Conservation (phyloP, 2,113 vertebrate species). For the Ciconia boyciana region DNA sequence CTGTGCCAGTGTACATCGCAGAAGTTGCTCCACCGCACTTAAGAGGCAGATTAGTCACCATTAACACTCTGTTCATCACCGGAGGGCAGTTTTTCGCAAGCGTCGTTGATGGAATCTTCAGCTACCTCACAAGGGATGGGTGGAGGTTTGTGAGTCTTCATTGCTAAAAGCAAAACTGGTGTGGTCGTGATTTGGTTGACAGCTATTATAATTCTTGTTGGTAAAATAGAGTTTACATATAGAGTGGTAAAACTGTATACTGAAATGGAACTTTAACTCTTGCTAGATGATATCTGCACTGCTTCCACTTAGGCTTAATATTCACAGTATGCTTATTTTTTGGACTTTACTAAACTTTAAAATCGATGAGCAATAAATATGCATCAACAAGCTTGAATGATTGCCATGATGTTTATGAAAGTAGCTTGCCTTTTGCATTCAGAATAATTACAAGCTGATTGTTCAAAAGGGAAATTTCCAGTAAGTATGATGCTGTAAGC, state of each 20-base stretch:
- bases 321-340: neutral
- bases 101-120: slow-evolving; percentile 91
- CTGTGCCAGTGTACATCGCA: slow-evolving; percentile 95
- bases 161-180: neutral
- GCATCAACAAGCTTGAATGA: neutral
- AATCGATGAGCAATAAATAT: slow-evolving; percentile 36
- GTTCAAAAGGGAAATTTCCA: neutral
- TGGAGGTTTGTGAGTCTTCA: slow-evolving; percentile 84
- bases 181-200: neutral
- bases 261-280: neutral
- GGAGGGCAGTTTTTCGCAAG: slow-evolving; percentile 97
- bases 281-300: slow-evolving; percentile 8
- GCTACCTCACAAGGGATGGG: slow-evolving; percentile 84
- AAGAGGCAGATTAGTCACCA: slow-evolving; percentile 92
- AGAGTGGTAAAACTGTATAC: neutral
- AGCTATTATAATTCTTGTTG: neutral
- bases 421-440: neutral
- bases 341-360: slow-evolving; percentile 29
- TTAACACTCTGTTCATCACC: slow-evolving; percentile 94
- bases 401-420: neutral
- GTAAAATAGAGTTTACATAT: neutral
- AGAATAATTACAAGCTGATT: neutral
- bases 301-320: neutral
- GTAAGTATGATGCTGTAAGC: neutral
- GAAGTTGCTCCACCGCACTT: slow-evolving; percentile 90